Conservation (phyloP, 2,797 vertebrate genomes). For the Cossypha heuglini region DNA sequence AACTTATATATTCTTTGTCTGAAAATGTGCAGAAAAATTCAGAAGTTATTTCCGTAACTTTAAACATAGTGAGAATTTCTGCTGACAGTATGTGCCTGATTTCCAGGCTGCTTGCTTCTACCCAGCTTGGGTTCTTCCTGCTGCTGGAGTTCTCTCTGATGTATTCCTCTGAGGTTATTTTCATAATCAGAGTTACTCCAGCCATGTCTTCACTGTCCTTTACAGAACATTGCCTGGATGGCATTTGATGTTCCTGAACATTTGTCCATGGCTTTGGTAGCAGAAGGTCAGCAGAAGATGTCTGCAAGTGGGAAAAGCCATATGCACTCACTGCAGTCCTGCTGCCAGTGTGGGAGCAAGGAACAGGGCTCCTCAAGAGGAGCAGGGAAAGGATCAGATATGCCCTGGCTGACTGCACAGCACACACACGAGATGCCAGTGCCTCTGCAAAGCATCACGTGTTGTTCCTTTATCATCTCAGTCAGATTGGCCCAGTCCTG, state of each 20-base stretch:
- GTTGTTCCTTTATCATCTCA: fast-evolving
- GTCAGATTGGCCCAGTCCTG: neutral
- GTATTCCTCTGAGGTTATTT: neutral
- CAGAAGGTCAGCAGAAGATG: neutral
- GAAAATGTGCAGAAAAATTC: neutral
- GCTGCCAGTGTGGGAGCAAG: neutral
- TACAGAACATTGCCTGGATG: neutral
- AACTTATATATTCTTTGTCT: neutral
- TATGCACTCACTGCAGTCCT: fast-evolving
- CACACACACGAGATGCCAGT: fast-evolving
- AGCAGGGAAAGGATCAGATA: neutral
- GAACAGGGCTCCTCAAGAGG: neutral
- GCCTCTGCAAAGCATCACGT: neutral
- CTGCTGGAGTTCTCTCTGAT: neutral
- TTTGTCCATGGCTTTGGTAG: neutral
- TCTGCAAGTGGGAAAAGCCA: neutral
- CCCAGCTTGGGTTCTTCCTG: fast-evolving
- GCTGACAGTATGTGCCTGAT: fast-evolving
- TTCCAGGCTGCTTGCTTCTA: neutral
- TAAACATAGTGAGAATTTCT: neutral
- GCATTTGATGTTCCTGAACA: neutral
- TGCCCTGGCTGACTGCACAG: neutral
- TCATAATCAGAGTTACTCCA: neutral
- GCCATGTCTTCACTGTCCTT: neutral
- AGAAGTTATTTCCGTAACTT: neutral